phyloP scores from a whole-genome alignment of 1,140 invertebrate species.

The Heliconius hermathena region DNA sequence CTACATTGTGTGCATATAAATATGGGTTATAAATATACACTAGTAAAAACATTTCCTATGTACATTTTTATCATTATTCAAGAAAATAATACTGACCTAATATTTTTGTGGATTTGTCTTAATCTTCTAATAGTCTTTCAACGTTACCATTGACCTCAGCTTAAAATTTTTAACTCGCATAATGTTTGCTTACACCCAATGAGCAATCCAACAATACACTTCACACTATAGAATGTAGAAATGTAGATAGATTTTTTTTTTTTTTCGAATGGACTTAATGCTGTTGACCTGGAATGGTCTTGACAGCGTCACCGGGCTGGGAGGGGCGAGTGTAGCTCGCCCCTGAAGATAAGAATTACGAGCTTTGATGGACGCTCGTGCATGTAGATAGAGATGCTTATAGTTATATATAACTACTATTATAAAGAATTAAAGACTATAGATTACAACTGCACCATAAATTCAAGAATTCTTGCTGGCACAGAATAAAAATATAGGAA shows the following conservation, averaged over 20 bases:
- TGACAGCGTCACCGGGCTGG: no score
- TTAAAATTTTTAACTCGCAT: background rate
- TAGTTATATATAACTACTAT: background rate
- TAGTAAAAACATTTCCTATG: background rate
- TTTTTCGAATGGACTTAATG: no score
- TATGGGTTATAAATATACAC: constrained; percentile 6
- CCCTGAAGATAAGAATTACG: no score
- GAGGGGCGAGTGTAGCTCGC: no score
- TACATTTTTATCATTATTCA: background rate
- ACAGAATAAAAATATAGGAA: background rate
- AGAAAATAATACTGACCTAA: constrained; percentile 1
- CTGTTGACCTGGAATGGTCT: no score
- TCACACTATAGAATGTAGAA: background rate
- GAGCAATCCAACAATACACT: constrained; percentile 1
- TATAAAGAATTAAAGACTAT: background rate
- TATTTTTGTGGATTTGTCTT: background rate
- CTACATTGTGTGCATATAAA: background rate
- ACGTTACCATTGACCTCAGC: background rate
- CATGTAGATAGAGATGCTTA: background rate
- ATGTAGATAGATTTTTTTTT: background rate
- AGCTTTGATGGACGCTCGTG: no score
- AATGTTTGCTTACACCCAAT: background rate
- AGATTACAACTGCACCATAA: background rate
- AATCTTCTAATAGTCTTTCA: background rate
- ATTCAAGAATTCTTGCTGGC: background rate